Conservation (phyloP, 2,113 vertebrate genomes). For the Cichladusa arquata region DNA sequence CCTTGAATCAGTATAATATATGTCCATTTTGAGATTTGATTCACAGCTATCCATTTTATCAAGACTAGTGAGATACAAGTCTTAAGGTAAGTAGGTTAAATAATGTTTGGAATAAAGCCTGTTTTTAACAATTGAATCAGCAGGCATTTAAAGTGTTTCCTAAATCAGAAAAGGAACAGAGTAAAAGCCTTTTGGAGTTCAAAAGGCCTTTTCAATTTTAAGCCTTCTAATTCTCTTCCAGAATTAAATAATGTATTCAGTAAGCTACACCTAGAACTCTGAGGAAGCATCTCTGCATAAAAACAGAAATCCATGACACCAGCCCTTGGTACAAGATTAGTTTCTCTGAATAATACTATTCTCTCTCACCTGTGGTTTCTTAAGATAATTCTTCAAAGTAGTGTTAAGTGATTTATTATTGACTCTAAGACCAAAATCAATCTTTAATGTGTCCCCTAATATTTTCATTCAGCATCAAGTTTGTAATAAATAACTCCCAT, state of each 20-base stretch:
- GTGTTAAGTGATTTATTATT: background rate
- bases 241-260: background rate
- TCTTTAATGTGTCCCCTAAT: background rate
- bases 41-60: background rate
- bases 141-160: background rate
- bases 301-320: background rate
- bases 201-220: background rate
- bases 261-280: background rate
- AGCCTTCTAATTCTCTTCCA: background rate
- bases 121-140: background rate
- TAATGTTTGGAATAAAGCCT: background rate
- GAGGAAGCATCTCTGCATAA: background rate
- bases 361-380: background rate
- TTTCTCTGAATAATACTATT: background rate
- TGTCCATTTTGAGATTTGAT: background rate
- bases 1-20: background rate
- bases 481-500: constrained; percentile 64
- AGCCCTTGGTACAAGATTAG: background rate
- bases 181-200: background rate
- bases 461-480: constrained; percentile 19
- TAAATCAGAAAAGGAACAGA: background rate
- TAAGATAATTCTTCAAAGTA: background rate
- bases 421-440: background rate
- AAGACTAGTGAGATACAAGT: background rate
- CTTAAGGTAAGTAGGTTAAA: background rate